Conservation (phyloP, 2,797 vertebrate species). For the Liasis olivaceus region DNA sequence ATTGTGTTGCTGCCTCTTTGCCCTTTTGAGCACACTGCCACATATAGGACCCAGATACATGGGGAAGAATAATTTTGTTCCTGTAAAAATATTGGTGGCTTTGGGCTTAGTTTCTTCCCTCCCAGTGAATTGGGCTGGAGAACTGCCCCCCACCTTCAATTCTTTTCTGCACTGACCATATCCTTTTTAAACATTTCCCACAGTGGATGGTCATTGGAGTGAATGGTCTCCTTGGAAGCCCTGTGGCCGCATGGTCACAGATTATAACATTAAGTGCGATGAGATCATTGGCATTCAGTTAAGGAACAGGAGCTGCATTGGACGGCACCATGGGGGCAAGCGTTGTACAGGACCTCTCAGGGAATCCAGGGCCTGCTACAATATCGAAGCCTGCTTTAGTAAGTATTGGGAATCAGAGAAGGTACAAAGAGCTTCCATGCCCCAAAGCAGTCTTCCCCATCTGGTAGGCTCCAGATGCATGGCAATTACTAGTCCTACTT, state of each 20-base stretch:
- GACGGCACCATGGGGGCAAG: not conserved
- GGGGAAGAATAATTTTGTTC: not conserved
- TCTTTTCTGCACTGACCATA: not conserved
- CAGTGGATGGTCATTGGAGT: not conserved
- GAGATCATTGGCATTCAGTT: not conserved
- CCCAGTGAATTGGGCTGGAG: not conserved
- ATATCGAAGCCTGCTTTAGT: not conserved
- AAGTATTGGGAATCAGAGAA: not conserved
- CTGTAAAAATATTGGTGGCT: not conserved
- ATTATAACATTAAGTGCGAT: not conserved
- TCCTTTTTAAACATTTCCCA: not conserved
- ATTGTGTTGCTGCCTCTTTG: not conserved
- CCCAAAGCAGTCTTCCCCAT: not conserved
- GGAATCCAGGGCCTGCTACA: not conserved
- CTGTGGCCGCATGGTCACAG: fast-evolving
- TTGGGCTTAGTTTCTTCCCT: not conserved
- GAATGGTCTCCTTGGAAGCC: not conserved
- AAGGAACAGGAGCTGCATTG: not conserved
- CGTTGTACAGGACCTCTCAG: fast-evolving
- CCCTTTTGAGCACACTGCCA: not conserved
- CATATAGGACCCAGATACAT: not conserved
- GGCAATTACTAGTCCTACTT: not conserved
- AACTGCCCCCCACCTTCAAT: not conserved
- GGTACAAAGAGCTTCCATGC: not conserved
- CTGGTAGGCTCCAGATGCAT: not conserved